Evolutionary conservation across 1,140 invertebrate genomes (phyloP).

Genomic region (Pseudachorutes palmiensis): DNA sequence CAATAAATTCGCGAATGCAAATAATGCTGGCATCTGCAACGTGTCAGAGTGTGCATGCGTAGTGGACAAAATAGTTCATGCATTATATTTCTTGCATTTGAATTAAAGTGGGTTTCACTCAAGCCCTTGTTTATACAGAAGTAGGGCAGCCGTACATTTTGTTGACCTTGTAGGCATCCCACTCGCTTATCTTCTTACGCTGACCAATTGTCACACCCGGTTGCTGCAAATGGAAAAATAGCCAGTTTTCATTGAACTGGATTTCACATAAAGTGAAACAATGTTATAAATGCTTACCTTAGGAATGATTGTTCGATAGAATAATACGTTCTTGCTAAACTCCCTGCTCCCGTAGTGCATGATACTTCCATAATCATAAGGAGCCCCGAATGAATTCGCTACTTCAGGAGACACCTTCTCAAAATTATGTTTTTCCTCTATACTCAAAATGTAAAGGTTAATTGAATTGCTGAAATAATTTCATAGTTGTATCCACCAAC

Average conservation of each 20-base stretch:
- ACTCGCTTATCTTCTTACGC: constrained; percentile 55
- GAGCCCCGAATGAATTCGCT: constrained; percentile 36
- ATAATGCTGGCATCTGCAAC: no score
- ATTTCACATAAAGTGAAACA: background rate
- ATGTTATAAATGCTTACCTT: constrained; percentile 8
- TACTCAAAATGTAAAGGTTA: no score
- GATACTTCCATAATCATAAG: constrained; percentile 44
- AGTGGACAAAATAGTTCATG: no score
- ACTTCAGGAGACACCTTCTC: constrained; percentile 19
- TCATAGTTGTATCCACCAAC: no score
- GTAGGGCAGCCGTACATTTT: constrained; percentile 15
- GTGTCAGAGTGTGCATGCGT: no score
- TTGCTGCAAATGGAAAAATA: background rate
- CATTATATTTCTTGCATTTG: no score
- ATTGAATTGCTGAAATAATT: no score
- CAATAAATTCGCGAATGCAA: no score
- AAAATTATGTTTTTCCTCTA: no score
- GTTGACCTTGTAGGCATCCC: constrained; percentile 51
- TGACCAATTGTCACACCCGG: constrained; percentile 49
- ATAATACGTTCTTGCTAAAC: constrained; percentile 15
- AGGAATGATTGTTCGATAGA: constrained; percentile 14
- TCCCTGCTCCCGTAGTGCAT: constrained; percentile 40
- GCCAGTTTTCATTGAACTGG: background rate
- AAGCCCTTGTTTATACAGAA: no score
- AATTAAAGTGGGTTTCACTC: no score